Base-by-base conservation (phyloP, 2,797 vertebrate species). In the Manis crassicaudata region DNA sequence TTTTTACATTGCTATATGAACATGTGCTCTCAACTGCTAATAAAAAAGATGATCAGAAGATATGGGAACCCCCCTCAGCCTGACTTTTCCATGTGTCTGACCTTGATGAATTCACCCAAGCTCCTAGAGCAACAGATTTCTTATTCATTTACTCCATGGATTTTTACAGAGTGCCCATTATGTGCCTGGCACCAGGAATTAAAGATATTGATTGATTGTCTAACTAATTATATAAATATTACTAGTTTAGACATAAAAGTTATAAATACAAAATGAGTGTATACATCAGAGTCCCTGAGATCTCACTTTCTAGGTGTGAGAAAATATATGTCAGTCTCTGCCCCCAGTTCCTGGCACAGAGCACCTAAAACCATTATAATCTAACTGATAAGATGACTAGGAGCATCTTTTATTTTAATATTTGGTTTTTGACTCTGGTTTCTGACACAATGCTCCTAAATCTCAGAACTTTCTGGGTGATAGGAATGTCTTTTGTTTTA, bases 1-100 rank as follows among this genome's bases (percentile, higher is more conserved):
- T n/a, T n/a, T n/a, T n/a, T n/a, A n/a, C n/a, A n/a, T n/a, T n/a
- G n/a, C 37, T 40, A 40, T 40, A 40, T 40, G 37, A 40, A 40
- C 37, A 40, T 40, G 37, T 40, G 37, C 5, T 40, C 37, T 40
- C 37, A 40, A 40, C 37, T 40, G 37, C 37, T 40, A 40, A 40
- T 40, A 40, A 40, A 40, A 4, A 40, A 37, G 46, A 50, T 1
- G 6, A 58, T 27, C 21, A 13, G 43, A 29, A 50, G 52, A 40
- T 0, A 0, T 0, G 21, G 63, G 25, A 50, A 9, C 25, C 12
- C 5, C 1, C n/a, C 7, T 60, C 0, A 0, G 43, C 50, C 35
- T 29, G 25, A 65, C 65, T 35, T 84, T 72, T 14, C 80, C 58
- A 72, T 16, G 25, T 62, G 25, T 60, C 75, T 81, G 54, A 50